These are phyloP conservation scores for Subanguina moxae DNA, from an alignment of 1,140 invertebrate genomes.

Conservation along the genomic window DNA sequence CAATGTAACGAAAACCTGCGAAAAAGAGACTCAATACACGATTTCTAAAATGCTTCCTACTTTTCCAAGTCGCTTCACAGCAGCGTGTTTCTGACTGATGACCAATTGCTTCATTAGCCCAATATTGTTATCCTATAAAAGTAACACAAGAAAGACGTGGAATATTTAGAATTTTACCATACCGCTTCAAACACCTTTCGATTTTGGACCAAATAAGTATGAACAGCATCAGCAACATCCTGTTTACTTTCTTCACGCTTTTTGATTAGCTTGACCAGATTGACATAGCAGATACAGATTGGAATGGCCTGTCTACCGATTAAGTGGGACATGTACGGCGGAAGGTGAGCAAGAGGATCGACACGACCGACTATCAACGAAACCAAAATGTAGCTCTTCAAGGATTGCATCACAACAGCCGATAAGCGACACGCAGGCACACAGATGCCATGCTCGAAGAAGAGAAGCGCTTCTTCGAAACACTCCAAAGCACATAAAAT, in stretches of 20 bases:
- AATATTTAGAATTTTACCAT: too few species aligned
- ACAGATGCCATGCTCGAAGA: conserved; percentile 31
- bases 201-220: conserved; percentile 18
- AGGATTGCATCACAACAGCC: conserved; percentile 28
- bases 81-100: too few species aligned
- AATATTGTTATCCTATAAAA: too few species aligned
- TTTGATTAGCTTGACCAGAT: conserved; percentile 16
- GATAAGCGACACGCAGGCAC: conserved; percentile 20
- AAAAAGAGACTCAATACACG: too few species aligned
- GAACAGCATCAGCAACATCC: conserved; percentile 13
- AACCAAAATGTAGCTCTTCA: conserved; percentile 32
- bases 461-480: conserved; percentile 21
- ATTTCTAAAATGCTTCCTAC: too few species aligned
- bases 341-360: conserved; percentile 14
- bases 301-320: conserved; percentile 13
- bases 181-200: conserved; percentile 5
- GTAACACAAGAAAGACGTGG: too few species aligned
- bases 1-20: too few species aligned
- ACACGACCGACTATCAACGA: conserved; percentile 24
- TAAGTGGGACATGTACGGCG: conserved; percentile 16
- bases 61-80: too few species aligned
- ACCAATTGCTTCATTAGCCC: too few species aligned
- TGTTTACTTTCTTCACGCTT: not conserved
- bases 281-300: conserved; percentile 5
- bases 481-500: conserved; percentile 26